Evolutionary conservation across 2,888 invertebrate genomes (phyloP), one percentile per base, ranked within the genome.

Genomic region (Dicycla oo): DNA sequence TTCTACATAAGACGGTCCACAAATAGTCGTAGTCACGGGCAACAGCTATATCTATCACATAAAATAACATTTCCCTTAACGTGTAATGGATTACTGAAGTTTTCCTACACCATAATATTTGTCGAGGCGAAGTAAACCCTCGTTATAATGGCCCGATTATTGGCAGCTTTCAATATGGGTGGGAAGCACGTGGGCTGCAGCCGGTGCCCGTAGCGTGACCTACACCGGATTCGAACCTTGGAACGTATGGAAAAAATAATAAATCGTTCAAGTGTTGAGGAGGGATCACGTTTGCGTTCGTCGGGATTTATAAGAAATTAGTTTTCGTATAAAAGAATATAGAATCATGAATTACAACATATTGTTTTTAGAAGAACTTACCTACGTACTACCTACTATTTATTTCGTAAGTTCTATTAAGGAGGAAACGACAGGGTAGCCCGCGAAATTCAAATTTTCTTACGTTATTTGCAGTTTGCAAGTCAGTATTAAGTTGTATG

Each of bases 111-210:
- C 74, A 80, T 86, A 75, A 86, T 82, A 86, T 84, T 75, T 73
- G 75, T 72, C 64, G 77, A 71, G 61, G 20, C 60, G 45, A n/a
- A 74, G 73, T 67, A 73, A 62, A 84, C 85, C 86, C 81, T 85
- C 71, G 83, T 85, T 74, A 80, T 69, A 75, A 73, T 73, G 57
- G 45, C 65, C 18, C 78, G 80, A 83, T 84, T 87, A 87, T 88
- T 87, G 88, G 87, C 84, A 87, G 86, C 77, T 84, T 84, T 78
- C 86, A 85, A 88, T 88, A 87, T 83, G 63, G 57, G 57, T 56
- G 64, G 63, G 30, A 73, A 88, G 88, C 91, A 91, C 91, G 91
- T 88, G 91, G 77, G 40, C n/a, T 69, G 64, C 91, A 90, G 79
- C 88, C 85, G 91, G 87, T 58, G 83, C 82, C 69, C 43, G 49